A percentile compares a stretch with the other conserved stretches of the same genome.
Evolutionary conservation across 1,140 invertebrate species (phyloP).

Genomic region (Procambarus clarkii): DNA sequence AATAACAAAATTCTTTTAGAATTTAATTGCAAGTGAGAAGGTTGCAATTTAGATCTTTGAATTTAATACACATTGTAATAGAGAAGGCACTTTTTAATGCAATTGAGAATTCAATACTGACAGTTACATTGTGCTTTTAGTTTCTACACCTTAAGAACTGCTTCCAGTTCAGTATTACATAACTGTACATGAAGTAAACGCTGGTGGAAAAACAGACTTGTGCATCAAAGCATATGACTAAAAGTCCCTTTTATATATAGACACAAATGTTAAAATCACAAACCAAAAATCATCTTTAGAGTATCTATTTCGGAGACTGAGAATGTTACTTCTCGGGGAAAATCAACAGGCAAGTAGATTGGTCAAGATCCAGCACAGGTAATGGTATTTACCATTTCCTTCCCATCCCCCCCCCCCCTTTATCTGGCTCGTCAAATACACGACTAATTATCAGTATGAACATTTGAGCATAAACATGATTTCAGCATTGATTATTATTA

Average conservation of each 20-base stretch:
- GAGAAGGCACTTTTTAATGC: constrained; percentile 64
- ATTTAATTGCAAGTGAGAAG: constrained; percentile 40
- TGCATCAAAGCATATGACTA: constrained; percentile 20
- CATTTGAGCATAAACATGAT: constrained; percentile 36
- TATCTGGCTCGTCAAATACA: constrained; percentile 24
- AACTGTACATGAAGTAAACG: constrained; percentile 4
- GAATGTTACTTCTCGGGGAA: not conserved
- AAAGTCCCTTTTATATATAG: not conserved
- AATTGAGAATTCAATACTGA: constrained; percentile 42
- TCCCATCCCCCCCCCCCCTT: not conserved
- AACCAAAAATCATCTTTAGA: constrained; percentile 22
- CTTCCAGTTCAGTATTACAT: not conserved
- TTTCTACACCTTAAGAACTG: constrained; percentile 37
- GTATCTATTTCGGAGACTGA: not conserved
- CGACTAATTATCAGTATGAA: constrained; percentile 2
- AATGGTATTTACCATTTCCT: not conserved
- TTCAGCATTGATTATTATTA: constrained; percentile 28
- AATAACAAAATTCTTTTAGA: constrained; percentile 47
- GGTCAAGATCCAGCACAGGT: not conserved
- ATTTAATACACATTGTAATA: constrained; percentile 55
- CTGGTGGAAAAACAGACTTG: constrained; percentile 25
- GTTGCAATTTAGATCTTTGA: constrained; percentile 11
- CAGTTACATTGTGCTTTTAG: constrained; percentile 55
- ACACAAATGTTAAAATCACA: not conserved
- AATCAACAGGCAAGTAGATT: not conserved